Conservation (phyloP, 2,797 vertebrate species). For the Cirrhinus molitorella region DNA sequence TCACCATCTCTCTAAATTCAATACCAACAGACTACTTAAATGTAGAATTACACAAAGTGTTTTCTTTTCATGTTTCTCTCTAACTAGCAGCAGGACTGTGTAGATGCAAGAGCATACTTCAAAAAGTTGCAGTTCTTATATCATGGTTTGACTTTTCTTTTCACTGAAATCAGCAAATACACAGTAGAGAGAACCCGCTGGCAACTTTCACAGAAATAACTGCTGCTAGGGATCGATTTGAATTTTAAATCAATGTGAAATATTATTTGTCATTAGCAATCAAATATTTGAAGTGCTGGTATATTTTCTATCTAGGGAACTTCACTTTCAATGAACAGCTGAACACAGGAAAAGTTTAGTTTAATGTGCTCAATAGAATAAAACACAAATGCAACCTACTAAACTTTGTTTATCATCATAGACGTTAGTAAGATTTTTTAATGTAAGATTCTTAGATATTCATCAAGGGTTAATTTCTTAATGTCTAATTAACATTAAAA, state of each 20-base stretch:
- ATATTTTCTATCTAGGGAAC: constrained; percentile 65
- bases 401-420: neutral
- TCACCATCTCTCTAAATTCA: constrained; percentile 73
- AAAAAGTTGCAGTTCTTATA: constrained; percentile 79
- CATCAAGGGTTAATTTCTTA: neutral
- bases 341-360: neutral
- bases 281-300: constrained; percentile 82
- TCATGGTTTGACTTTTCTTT: constrained; percentile 79
- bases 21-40: constrained; percentile 80
- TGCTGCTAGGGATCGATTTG: constrained; percentile 80
- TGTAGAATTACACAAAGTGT: constrained; percentile 82
- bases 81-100: constrained; percentile 74
- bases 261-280: constrained; percentile 84
- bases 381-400: neutral
- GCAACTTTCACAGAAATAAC: constrained; percentile 73
- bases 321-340: neutral
- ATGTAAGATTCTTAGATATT: neutral
- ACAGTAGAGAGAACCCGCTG: constrained; percentile 70
- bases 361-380: neutral
- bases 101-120: constrained; percentile 74
- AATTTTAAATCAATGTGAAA: constrained; percentile 82
- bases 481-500: too few species aligned
- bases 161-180: constrained; percentile 84
- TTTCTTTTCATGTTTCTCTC: constrained; percentile 75
- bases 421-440: too few species aligned